Conservation (phyloP, 2,113 vertebrate species). For the Romanogobio albipinnatus region DNA sequence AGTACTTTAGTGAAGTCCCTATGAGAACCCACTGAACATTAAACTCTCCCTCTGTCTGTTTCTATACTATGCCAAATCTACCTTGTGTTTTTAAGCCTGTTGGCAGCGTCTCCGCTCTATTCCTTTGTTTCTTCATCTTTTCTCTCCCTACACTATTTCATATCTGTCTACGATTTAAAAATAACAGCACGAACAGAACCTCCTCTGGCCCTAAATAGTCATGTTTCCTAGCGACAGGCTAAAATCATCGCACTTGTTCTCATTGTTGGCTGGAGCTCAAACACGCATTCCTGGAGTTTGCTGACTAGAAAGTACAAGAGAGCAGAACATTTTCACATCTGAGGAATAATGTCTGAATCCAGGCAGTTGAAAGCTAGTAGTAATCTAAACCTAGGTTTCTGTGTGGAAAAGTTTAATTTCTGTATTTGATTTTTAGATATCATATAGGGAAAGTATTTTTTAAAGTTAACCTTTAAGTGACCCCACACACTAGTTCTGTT, state of each 20-base stretch:
- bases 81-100: neutral
- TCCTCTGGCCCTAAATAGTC: slow-evolving; percentile 34
- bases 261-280: slow-evolving; percentile 42
- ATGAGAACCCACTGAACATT: neutral
- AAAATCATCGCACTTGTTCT: slow-evolving; percentile 54
- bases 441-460: neutral
- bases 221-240: slow-evolving; percentile 63
- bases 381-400: neutral
- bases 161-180: slow-evolving; percentile 33
- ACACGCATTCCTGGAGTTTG: slow-evolving; percentile 20
- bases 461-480: neutral
- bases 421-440: neutral
- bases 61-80: neutral
- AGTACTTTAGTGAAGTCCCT: too few relatives aligned
- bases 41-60: neutral
- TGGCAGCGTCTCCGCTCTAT: neutral
- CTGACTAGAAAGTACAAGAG: neutral
- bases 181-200: slow-evolving; percentile 32
- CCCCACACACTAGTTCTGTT: neutral
- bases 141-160: slow-evolving; percentile 52
- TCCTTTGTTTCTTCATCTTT: slow-evolving; percentile 38
- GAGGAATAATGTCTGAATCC: neutral
- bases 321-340: neutral
- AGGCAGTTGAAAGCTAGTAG: neutral
- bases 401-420: neutral